A percentile compares a stretch with the other conserved stretches of the same genome.
Evolutionary conservation across 2,113 vertebrate species (phyloP).

Genomic region (zebrafish (Danio rerio)): GRCz12tu NC_133188.1:14297501-14298000

Average conservation of each 20-base stretch:
- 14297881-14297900: not conserved
- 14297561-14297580: no score
- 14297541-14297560: no score
- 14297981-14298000: conserved; percentile 18
- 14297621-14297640: no score
- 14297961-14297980: conserved; percentile 15
- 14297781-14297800: conserved; percentile 1
- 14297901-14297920: conserved; percentile 20
- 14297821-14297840: conserved; percentile 24
- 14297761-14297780: not conserved
- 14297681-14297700: not conserved
- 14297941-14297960: not conserved
- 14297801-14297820: not conserved
- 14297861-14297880: conserved; percentile 1
- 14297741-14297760: not conserved
- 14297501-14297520: no score
- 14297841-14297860: conserved; percentile 4
- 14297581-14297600: no score
- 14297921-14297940: conserved; percentile 10
- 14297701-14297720: not conserved
- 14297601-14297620: no score
- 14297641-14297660: not conserved
- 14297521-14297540: no score
- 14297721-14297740: not conserved
- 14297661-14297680: not conserved